Base-by-base conservation (phyloP, 2,888 invertebrate genomes). In the Augiades crinisus region DNA sequence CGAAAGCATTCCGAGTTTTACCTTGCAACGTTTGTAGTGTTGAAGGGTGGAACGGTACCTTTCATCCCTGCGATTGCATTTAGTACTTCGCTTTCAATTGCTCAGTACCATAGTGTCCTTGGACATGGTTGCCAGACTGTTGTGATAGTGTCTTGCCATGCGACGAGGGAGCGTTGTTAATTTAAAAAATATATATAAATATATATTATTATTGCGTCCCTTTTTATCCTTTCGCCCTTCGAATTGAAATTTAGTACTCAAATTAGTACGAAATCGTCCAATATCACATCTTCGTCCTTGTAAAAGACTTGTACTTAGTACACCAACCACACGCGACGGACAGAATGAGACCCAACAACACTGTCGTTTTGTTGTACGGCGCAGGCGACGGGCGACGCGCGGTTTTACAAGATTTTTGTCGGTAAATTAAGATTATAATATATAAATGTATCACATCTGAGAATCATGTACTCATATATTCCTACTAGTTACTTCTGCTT, bases 111-210 rank as follows among this genome's bases (percentile, higher is more conserved):
- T 24, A 38, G 61, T 62, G 57, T 61, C 55, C 47, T 13, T 16
- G 38, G 53, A 59, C 60, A 57, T 53, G 40, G 21, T 60, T 75
- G 79, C 79, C 77, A 75, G 68, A 36, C 30, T 69, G 65, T 69
- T 87, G 87, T 88, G 86, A 88, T 88, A 88, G 69, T 75, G 70
- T 87, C 88, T 88, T 89, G 88, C 88, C 88, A 84, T 78, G 65
- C 68, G 66, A 72, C 57, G 65, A 58, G 68, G 67, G 55, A 56
- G 59, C 54, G 54, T 60, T 53, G 47, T 55, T 65, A 60, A 64
- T 60, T 57, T 64, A 64, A 49, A 33, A 37, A n/a, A n/a, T n/a
- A n/a, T n/a, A n/a, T n/a, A n/a, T n/a, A n/a, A n/a, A n/a, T n/a
- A 51, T 51, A 62, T 70, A 65, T 72, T 74, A 71, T 76, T 63